Base-by-base conservation (phyloP, 1,140 invertebrate genomes). In the Archivesica marissinica region DNA sequence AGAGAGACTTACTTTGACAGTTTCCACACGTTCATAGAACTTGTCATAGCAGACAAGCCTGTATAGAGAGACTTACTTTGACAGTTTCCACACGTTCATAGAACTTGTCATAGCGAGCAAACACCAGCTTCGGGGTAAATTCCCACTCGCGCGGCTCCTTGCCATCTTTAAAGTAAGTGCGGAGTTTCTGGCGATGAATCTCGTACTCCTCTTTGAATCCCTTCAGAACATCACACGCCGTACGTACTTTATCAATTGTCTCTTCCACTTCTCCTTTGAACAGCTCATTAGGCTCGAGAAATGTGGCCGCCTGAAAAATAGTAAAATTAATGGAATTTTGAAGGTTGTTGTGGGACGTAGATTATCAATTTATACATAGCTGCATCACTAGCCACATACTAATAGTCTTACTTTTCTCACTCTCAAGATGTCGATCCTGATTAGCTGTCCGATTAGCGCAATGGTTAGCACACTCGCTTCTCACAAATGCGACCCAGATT, bases 121-220 rank as follows among this genome's bases (percentile, higher is more conserved):
- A 99, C 70, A 99, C 96, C 25, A 97, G 96, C 88, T 96, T 96
- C 2, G 97, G 96, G 93, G 98, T 96, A 94, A 99, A 99, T 72
- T 97, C 97, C 98, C 98, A 99, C 0, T 96, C 94, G 56, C 96
- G 94, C 3, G 95, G 94, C 72, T 95, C 93, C 72, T 95, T 92
- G n/a, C 89, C 92, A 56, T 96, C 96, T 91, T 96, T 94, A 89
- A 96, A 97, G 90, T 95, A 96, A 2, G 93, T 95, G 0, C 94
- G 93, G 35, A 98, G 91, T 89, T 96, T 96, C 52, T 96, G 95
- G 90, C 96, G 96, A 91, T 96, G 97, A 59, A 96, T 95, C 91
- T 94, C 94, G 92, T 93, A 95, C 92, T 85, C 95, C 94, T 93
- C 95, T 91, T 96, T 95, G 91, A 97, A 96, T 23, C 96, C 96